A percentile compares a stretch with the other conserved stretches of the same genome.
phyloP scores from a whole-genome alignment of 2,888 invertebrate species.

The Eurois occulta region DNA sequence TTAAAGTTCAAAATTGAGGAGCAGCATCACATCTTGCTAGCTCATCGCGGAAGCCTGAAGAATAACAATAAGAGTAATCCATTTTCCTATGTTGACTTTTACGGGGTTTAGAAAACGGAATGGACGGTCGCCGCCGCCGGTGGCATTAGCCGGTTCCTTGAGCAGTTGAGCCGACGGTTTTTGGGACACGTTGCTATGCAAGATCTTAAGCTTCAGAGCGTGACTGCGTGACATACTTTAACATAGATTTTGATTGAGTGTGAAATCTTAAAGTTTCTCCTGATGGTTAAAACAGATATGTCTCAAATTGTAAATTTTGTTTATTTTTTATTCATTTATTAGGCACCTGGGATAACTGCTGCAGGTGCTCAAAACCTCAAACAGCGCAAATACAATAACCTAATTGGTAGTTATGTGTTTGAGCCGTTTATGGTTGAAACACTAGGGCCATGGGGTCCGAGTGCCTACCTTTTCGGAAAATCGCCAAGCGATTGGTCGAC shows the following conservation, averaged over 20 bases:
- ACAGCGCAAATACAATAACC: too few species aligned
- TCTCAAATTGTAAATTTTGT: not conserved
- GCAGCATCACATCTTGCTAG: constrained; percentile 13
- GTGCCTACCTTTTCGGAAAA: too few species aligned
- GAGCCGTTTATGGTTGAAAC: too few species aligned
- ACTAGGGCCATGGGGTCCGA: too few species aligned
- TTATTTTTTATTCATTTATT: not conserved
- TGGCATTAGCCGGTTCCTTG: constrained; percentile 8
- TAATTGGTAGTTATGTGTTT: too few species aligned
- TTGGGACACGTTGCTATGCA: constrained; percentile 6
- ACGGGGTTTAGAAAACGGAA: constrained; percentile 28
- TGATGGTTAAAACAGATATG: not conserved
- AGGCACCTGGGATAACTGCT: too few species aligned
- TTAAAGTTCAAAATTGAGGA: constrained; percentile 49
- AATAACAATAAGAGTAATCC: constrained; percentile 61
- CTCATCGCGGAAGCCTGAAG: constrained; percentile 46
- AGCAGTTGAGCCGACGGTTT: not conserved
- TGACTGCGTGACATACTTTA: not conserved
- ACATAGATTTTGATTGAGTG: not conserved
- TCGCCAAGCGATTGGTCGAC: too few species aligned
- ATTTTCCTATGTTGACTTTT: constrained; percentile 56
- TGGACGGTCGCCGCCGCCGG: not conserved
- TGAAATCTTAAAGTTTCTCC: not conserved
- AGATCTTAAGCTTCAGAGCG: not conserved
- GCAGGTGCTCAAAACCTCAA: too few species aligned